Conservation (phyloP, 1,140 invertebrate species). For the Nautilus pompilius region DNA sequence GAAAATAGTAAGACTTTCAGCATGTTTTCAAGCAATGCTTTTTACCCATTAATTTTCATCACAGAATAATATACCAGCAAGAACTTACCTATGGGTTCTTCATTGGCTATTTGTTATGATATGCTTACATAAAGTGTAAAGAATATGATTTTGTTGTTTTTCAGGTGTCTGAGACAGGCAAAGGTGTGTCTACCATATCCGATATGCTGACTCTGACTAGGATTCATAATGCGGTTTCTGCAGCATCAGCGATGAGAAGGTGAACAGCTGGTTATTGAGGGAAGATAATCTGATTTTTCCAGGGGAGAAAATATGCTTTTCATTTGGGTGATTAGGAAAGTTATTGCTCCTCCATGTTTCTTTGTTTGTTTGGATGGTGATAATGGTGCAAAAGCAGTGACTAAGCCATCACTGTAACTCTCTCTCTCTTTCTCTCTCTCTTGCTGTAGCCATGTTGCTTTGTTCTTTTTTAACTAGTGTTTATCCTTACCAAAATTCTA, state of each 20-base stretch:
- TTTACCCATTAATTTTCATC: not conserved
- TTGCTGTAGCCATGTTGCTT: too few relatives aligned
- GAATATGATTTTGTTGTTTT: constrained; percentile 1
- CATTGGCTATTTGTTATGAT: not conserved
- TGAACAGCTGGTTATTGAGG: too few relatives aligned
- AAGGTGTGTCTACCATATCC: constrained; percentile 61
- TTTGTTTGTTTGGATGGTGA: too few relatives aligned
- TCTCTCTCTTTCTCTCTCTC: too few relatives aligned
- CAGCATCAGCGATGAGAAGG: constrained; percentile 59
- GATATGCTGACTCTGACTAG: constrained; percentile 64
- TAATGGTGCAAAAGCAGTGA: not conserved
- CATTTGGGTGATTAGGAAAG: too few relatives aligned
- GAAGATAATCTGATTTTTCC: too few relatives aligned
- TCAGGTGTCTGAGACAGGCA: constrained; percentile 59
- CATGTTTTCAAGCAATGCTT: not conserved
- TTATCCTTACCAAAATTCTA: too few relatives aligned
- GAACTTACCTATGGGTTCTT: not conserved
- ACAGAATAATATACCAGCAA: not conserved
- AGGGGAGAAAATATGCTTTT: too few relatives aligned
- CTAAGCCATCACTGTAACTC: not conserved
- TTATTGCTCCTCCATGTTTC: too few relatives aligned
- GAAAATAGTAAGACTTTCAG: too few relatives aligned
- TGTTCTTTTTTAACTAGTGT: too few relatives aligned
- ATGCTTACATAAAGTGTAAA: not conserved
- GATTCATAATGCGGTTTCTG: constrained; percentile 60